Percentiles rank a stretch among this genome's conserved stretches.
phyloP scores from a whole-genome alignment of 2,888 invertebrate genomes.

The Eilema griseolum region DNA sequence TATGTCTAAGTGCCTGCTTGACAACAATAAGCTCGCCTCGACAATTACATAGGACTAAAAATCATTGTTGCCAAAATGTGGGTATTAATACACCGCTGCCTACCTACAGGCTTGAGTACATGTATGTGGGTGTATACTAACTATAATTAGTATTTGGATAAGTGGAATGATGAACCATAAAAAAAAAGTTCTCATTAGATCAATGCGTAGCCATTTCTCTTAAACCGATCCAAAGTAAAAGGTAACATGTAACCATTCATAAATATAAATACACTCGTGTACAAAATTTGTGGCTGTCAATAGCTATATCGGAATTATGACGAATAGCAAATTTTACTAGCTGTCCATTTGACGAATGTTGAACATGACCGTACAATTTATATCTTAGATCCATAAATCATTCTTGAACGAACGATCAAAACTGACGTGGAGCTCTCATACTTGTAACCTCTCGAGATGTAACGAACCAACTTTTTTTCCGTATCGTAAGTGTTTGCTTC shows the following conservation, averaged over 20 bases:
- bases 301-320: slow-evolving; percentile 68
- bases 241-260: slow-evolving; percentile 31
- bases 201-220: slow-evolving; percentile 5
- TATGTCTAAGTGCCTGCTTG: too few relatives aligned
- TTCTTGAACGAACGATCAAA: slow-evolving; percentile 74
- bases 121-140: too few relatives aligned
- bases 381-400: slow-evolving; percentile 79
- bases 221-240: slow-evolving; percentile 6
- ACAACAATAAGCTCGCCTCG: too few relatives aligned
- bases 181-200: neutral
- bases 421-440: slow-evolving; percentile 77
- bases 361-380: slow-evolving; percentile 80
- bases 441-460: slow-evolving; percentile 70
- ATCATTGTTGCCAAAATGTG: too few relatives aligned
- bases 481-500: slow-evolving; percentile 75
- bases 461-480: slow-evolving; percentile 64
- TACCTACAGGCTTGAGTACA: too few relatives aligned
- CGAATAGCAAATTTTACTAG: slow-evolving; percentile 76
- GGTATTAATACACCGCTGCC: too few relatives aligned
- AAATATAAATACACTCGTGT: slow-evolving; percentile 55
- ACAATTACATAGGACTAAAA: too few relatives aligned
- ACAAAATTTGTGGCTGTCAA: slow-evolving; percentile 68
- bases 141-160: too few relatives aligned
- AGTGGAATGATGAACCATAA: too few relatives aligned
- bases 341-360: slow-evolving; percentile 77